Evolutionary conservation across 1,140 invertebrate genomes (phyloP), one percentile per base, ranked within the genome.

Genomic region (Drosophila willistoni): DNA sequence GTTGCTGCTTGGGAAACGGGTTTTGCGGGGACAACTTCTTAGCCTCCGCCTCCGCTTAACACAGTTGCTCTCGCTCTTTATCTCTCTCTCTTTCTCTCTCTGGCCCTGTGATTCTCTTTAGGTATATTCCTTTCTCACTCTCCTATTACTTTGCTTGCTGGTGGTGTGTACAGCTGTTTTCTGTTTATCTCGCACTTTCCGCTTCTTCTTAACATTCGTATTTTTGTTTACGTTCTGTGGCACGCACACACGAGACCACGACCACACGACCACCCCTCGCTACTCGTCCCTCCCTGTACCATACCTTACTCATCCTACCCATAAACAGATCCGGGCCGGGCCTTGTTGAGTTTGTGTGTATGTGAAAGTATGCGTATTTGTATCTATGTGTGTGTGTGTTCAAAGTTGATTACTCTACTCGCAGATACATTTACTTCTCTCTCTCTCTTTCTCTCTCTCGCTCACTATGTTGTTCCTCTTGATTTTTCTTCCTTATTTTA

Each of bases 171-270:
- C 83, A 87, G 83, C 83, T 87, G 83, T 89, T 87, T 87, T 87
- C 83, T 87, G 83, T 87, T 87, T 87, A 87, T 89, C 80, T 87
- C 83, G 80, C 84, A 87, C 83, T 86, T 89, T 86, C 79, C 83
- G 83, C 83, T 71, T 86, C 83, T 82, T 86, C 83, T 79, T 79
- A 64, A 67, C 83, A 83, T 86, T 86, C 83, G 83, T 86, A 74
- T 86, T 86, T 86, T 86, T 86, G 83, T 86, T 86, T 86, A 86
- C 83, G 83, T 86, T 86, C 83, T 87, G 83, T 73, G 79, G 83
- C 83, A 86, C 82, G 83, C 82, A 87, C 79, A 80, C 79, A 64
- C 60, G 66, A 56, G 64, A 71, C 74, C 67, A 71, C 54, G 63
- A 55, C 65, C 44, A 57, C 73, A 72, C 68, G 39, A 29, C 67